Percentiles rank a stretch among this genome's conserved stretches.
phyloP scores from a whole-genome alignment of 2,113 vertebrate species.

The Melanerpes formicivorus region DNA sequence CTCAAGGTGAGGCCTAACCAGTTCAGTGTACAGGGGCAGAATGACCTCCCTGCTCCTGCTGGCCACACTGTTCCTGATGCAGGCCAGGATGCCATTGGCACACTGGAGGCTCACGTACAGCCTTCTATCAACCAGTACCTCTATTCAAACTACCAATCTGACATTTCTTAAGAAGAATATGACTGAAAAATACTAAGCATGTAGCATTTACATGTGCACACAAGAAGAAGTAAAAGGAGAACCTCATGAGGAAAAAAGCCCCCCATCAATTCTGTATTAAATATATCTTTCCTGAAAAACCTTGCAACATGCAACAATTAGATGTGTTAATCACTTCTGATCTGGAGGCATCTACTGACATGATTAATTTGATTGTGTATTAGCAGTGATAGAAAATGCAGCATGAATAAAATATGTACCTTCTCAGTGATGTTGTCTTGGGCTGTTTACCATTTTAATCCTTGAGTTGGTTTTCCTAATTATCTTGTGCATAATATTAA shows the following conservation, averaged over 20 bases:
- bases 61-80: too few relatives aligned
- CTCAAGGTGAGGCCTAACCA: too few relatives aligned
- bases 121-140: too few relatives aligned
- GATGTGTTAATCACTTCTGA: constrained; percentile 27
- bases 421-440: constrained; percentile 34
- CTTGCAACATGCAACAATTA: constrained; percentile 25
- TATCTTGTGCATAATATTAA: constrained; percentile 57
- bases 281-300: constrained; percentile 7
- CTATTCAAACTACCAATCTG: neutral
- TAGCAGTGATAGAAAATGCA: neutral
- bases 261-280: neutral
- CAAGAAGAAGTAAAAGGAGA: neutral
- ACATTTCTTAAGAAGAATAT: constrained; percentile 8
- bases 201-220: neutral
- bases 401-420: neutral
- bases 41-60: too few relatives aligned
- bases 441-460: constrained; percentile 54
- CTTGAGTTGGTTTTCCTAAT: constrained; percentile 45
- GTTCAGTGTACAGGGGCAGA: too few relatives aligned
- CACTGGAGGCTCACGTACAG: too few relatives aligned
- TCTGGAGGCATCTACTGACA: neutral
- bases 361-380: constrained; percentile 16
- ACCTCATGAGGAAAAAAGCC: neutral
- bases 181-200: neutral
- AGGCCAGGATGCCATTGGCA: too few relatives aligned